Conservation (phyloP, 1,140 invertebrate species). For the Pollicipes pollicipes region DNA sequence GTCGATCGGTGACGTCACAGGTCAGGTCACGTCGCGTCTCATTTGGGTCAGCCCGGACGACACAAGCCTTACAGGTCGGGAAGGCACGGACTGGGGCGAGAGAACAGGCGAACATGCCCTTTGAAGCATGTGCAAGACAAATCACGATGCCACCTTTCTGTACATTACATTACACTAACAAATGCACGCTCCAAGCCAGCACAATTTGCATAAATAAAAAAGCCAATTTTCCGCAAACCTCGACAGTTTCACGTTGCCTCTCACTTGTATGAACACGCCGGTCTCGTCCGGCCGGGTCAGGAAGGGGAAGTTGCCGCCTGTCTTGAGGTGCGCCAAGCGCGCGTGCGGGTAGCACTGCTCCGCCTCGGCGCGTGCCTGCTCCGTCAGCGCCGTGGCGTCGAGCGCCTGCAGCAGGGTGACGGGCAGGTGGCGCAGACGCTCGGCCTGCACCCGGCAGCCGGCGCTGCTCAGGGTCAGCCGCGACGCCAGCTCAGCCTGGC, state of each 20-base stretch:
- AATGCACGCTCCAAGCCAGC: too few relatives aligned
- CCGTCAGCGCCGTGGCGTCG: constrained; percentile 67
- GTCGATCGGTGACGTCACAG: too few relatives aligned
- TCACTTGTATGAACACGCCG: constrained; percentile 72
- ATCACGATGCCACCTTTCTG: too few relatives aligned
- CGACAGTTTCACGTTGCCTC: constrained; percentile 1
- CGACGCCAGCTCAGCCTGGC: constrained; percentile 65
- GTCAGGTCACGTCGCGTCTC: too few relatives aligned
- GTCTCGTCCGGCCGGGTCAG: constrained; percentile 74
- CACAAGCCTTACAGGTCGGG: too few relatives aligned
- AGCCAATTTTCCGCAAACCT: too few relatives aligned
- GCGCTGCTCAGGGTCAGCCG: constrained; percentile 72
- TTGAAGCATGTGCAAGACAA: too few relatives aligned
- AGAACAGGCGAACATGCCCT: too few relatives aligned
- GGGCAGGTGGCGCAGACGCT: constrained; percentile 44
- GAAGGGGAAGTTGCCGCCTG: constrained; percentile 80
- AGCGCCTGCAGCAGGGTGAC: constrained; percentile 79
- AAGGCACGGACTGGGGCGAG: too few relatives aligned
- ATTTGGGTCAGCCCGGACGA: too few relatives aligned
- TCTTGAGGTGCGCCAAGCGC: constrained; percentile 70
- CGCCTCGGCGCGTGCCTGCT: constrained; percentile 50
- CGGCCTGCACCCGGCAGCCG: constrained; percentile 58
- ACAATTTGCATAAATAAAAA: too few relatives aligned
- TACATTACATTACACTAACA: too few relatives aligned
- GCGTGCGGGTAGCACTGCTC: constrained; percentile 77